A percentile compares a stretch with the other conserved stretches of the same genome.
phyloP scores from a whole-genome alignment of 2,888 invertebrate species.

The Hypselothyrea guttata region DNA sequence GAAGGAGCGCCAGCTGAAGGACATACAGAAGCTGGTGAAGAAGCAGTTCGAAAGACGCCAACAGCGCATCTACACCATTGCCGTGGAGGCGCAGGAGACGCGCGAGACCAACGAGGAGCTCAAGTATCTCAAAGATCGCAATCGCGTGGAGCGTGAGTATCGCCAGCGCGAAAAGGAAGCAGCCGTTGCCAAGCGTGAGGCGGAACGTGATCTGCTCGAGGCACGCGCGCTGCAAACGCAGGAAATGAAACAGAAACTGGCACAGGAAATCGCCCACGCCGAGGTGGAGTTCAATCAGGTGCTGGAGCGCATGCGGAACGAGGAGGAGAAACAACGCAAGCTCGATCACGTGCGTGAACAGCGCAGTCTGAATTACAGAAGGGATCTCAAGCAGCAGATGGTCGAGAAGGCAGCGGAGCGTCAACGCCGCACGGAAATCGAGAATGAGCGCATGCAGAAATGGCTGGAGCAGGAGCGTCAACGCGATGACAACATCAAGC shows the following conservation, averaged over 20 bases:
- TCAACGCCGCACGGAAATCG: slow-evolving; percentile 70
- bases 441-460: slow-evolving; percentile 75
- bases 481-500: slow-evolving; percentile 79
- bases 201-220: slow-evolving; percentile 76
- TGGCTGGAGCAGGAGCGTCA: slow-evolving; percentile 79
- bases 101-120: slow-evolving; percentile 79
- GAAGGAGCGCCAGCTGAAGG: slow-evolving; percentile 76
- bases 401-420: slow-evolving; percentile 79
- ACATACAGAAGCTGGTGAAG: slow-evolving; percentile 75
- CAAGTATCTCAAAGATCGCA: slow-evolving; percentile 79
- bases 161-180: slow-evolving; percentile 79
- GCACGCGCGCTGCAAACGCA: slow-evolving; percentile 78
- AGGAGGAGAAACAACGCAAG: slow-evolving; percentile 73
- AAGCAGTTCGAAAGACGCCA: slow-evolving; percentile 81
- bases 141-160: slow-evolving; percentile 81
- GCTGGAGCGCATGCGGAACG: slow-evolving; percentile 76
- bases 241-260: slow-evolving; percentile 78
- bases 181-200: slow-evolving; percentile 73
- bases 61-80: slow-evolving; percentile 76
- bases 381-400: slow-evolving; percentile 81
- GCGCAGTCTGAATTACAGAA: slow-evolving; percentile 75
- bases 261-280: slow-evolving; percentile 79
- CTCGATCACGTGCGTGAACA: slow-evolving; percentile 65
- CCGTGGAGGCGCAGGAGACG: slow-evolving; percentile 77
- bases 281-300: slow-evolving; percentile 79